Conservation (phyloP, 2,888 invertebrate species). For the Phyllotreta striolata region DNA sequence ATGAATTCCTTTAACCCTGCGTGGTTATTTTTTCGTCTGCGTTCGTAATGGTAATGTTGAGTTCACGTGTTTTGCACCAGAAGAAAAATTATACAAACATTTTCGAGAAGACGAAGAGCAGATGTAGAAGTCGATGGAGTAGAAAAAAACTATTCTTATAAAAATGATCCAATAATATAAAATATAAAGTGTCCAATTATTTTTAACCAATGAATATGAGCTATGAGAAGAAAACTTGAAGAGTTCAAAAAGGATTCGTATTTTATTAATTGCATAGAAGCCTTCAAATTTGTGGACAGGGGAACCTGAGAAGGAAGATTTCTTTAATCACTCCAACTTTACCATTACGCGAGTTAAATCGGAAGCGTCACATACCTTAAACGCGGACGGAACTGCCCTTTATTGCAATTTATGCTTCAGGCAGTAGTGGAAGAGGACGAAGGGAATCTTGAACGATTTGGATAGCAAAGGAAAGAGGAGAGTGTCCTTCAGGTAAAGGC, state of each 20-base stretch:
- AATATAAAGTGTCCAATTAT: too few species aligned
- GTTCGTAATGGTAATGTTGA: too few species aligned
- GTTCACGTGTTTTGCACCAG: not conserved
- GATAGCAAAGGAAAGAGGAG: slow-evolving; percentile 56
- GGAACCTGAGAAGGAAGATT: too few species aligned
- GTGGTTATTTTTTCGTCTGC: too few species aligned
- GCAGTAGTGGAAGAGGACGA: slow-evolving; percentile 58
- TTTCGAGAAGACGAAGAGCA: not conserved
- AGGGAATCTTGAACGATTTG: slow-evolving; percentile 55
- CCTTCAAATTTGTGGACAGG: not conserved
- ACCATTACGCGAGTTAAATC: slow-evolving; percentile 5
- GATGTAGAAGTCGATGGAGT: not conserved
- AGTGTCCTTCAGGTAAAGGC: slow-evolving; percentile 57
- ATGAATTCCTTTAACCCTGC: too few species aligned
- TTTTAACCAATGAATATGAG: too few species aligned
- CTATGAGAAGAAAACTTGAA: too few species aligned
- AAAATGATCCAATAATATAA: too few species aligned
- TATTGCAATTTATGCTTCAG: slow-evolving; percentile 59
- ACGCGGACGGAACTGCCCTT: slow-evolving; percentile 21
- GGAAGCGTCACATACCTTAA: slow-evolving; percentile 19
- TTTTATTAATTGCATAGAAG: not conserved
- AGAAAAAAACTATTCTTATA: not conserved
- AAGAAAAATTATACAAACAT: not conserved
- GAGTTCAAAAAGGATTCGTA: not conserved
- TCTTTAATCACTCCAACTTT: not conserved